A percentile compares a stretch with the other conserved stretches of the same genome.
Evolutionary conservation across 2,113 vertebrate genomes (phyloP).

Genomic region (Sceloporus tristichus): DNA sequence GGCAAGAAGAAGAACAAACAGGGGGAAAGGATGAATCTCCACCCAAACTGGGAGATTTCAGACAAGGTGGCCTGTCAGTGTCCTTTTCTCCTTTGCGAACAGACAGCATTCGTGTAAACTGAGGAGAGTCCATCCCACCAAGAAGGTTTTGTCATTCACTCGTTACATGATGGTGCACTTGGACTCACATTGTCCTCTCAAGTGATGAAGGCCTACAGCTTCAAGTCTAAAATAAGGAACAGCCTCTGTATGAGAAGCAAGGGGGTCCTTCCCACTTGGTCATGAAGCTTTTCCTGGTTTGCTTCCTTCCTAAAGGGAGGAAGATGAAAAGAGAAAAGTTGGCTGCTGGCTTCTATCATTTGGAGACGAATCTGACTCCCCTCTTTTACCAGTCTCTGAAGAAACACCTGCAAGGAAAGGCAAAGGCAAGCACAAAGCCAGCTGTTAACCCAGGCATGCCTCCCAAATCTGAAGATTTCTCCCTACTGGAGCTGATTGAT

Average conservation of each 20-base stretch:
- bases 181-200: neutral
- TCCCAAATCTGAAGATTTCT: neutral
- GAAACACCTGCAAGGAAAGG: neutral
- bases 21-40: conserved; percentile 39
- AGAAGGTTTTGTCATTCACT: conserved; percentile 39
- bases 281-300: conserved; percentile 49
- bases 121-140: conserved; percentile 30
- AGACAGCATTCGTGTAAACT: neutral
- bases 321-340: conserved; percentile 33
- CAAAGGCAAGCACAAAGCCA: neutral
- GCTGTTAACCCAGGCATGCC: neutral
- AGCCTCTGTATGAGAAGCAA: conserved; percentile 64
- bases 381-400: conserved; percentile 11
- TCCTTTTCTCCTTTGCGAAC: conserved; percentile 48
- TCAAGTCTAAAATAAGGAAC: conserved; percentile 10
- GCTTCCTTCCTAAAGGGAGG: conserved; percentile 16
- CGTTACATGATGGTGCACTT: conserved; percentile 53
- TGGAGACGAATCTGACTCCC: conserved; percentile 52
- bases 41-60: conserved; percentile 49
- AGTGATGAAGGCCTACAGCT: neutral
- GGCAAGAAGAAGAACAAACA: conserved; percentile 13
- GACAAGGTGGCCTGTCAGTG: conserved; percentile 33
- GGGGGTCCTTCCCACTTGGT: conserved; percentile 26
- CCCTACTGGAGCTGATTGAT: too few species aligned
- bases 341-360: conserved; percentile 64